Evolutionary conservation across 1,140 invertebrate genomes (phyloP), one percentile per base, ranked within the genome.

Genomic region (Aphelinus certus): DNA sequence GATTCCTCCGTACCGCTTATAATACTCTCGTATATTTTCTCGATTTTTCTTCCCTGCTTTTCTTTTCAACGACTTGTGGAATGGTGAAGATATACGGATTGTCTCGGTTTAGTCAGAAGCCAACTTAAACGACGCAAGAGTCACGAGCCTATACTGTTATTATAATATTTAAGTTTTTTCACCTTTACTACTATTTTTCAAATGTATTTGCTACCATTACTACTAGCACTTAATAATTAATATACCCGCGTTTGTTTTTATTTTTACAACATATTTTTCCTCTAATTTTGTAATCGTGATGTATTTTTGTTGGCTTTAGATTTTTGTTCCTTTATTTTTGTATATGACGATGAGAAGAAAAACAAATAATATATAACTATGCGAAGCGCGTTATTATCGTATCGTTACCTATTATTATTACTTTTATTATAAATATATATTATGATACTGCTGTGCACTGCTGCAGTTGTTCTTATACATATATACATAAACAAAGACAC

Each of bases 291-390:
- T 80, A 69, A 58, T 72, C 47, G 64, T n/a, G 76, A 81, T 79
- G 77, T 85, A 84, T 83, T 82, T 82, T 74, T 79, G 83, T 84
- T 84, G 84, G 84, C 83, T 85, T 85, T 85, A 85, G 83, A 85
- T 85, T 85, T 74, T 86, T 84, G 83, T 86, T 85, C 83, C 83
- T 85, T 85, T 85, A 85, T 85, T 85, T 84, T 85, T 85, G 79
- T 71, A 76, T 70, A 68, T 71, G 56, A 72, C 7, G 55, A 67
- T n/a, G 3, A 66, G 10, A 47, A 58, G 5, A 70, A 67, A 61
- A 63, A 63, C 3, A 75, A 61, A 77, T 71, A 77, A 71, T 75
- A 68, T 62, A 69, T 53, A 63, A 75, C 77, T 75, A 79, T 77
- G 77, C 73, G 75, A 80, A 78, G 76, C 79, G 69, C 77, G 76